Percentiles rank a stretch among this genome's conserved stretches.
These are phyloP conservation scores for Tetragonula clypearis DNA, from an alignment of 1,140 invertebrate genomes.

Conservation along the genomic window DNA sequence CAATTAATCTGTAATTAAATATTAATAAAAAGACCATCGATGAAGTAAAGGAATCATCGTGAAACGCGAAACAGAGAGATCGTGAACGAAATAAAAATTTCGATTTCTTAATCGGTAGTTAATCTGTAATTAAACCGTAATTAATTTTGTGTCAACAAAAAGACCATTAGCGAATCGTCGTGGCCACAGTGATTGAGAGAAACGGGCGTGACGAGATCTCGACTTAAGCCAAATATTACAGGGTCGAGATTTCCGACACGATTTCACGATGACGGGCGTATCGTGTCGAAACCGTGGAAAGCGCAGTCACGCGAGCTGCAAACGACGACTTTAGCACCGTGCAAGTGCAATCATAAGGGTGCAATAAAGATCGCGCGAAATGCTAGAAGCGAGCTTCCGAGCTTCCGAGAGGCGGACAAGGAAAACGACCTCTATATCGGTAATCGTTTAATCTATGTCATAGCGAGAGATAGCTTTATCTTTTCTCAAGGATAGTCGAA, in stretches of 20 bases:
- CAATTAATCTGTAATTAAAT: no score
- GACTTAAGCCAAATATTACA: not conserved
- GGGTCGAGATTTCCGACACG: not conserved
- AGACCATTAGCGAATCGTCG: not conserved
- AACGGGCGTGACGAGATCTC: not conserved
- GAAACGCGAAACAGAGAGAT: no score
- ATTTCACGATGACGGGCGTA: not conserved
- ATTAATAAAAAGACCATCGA: no score
- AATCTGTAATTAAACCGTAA: not conserved
- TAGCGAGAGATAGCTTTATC: constrained; percentile 5
- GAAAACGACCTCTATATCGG: not conserved
- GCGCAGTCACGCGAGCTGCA: not conserved
- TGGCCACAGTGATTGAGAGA: not conserved
- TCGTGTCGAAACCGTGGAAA: not conserved
- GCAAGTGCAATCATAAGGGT: not conserved
- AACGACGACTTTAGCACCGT: not conserved
- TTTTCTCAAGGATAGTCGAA: not conserved
- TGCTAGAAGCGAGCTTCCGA: not conserved
- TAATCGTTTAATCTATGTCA: constrained; percentile 20
- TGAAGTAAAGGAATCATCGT: no score
- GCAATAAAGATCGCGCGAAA: not conserved
- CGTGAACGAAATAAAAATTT: not conserved
- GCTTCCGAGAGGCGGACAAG: not conserved
- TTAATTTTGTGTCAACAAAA: not conserved
- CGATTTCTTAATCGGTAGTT: not conserved